Evolutionary conservation across 2,888 invertebrate species (phyloP), one percentile per base, ranked within the genome.

Genomic region (Litoditis marina): DNA sequence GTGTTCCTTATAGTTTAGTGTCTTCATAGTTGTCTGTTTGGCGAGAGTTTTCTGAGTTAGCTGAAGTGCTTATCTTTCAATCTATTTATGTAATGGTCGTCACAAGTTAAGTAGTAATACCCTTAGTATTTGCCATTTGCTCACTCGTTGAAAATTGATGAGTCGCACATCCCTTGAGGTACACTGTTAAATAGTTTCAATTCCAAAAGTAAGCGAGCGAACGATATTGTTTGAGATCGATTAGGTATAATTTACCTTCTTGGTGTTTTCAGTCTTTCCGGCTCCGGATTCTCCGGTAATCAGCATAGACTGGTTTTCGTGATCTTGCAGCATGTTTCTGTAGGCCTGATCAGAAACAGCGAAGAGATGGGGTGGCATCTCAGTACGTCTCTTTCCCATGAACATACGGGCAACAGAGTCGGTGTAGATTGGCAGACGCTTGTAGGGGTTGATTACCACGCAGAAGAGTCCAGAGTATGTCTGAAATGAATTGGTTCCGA

Each of bases 281-380:
- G 96, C 96, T 88, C 96, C 96, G 88, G 93, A 93, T 88, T 94
- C 94, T 84, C 94, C 94, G 86, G 98, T 82, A 69, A 89, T 98
- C 94, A 87, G 94, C 95, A 88, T 92, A 91, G 89, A 96, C 90
- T 91, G 88, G 68, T 82, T 82, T 73, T 82, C 83, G 65, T 77
- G 74, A 59, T 82, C 81, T 94, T 98, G 90, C 93, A 93, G 85
- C 92, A 94, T 81, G 75, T 81, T 79, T 42, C 81, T 77, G 71
- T 82, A 81, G 61, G 81, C 81, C 86, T 94, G 95, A 87, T 98
- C 98, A 88, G 96, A 94, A 87, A 98, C 94, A 87, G 96, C 94
- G 88, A 98, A 99, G 87, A 98, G 91, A 87, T 98, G 98, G 82
- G 98, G 98, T 84, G 98, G 98, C 85, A 98, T 95, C 88, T 98